Conservation (phyloP, 2,888 invertebrate species). For the Elmis aenea region DNA sequence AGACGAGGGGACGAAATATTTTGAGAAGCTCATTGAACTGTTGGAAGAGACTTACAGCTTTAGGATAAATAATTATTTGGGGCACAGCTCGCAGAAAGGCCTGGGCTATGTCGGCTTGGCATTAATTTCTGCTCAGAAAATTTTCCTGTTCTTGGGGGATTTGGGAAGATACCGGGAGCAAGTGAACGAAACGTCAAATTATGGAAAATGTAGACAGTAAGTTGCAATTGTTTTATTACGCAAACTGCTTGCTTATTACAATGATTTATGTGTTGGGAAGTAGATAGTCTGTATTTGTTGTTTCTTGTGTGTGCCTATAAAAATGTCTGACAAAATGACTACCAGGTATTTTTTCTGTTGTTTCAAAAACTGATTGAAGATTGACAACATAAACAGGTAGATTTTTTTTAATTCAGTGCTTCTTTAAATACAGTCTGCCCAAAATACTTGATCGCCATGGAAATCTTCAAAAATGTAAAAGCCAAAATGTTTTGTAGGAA, state of each 20-base stretch:
- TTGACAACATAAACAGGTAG: no score
- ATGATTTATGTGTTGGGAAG: constrained; percentile 9
- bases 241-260: neutral
- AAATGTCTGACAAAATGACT: no score
- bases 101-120: constrained; percentile 67
- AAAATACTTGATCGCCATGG: no score
- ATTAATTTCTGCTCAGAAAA: constrained; percentile 79
- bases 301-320: no score
- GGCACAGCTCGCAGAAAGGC: constrained; percentile 57
- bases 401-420: no score
- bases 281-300: no score
- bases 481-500: no score
- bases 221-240: constrained; percentile 32
- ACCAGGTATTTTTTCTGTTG: no score
- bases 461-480: no score
- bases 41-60: constrained; percentile 74
- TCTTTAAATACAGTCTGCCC: no score
- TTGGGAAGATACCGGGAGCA: constrained; percentile 86
- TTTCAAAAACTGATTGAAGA: no score
- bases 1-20: constrained; percentile 75
- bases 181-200: constrained; percentile 74
- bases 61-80: constrained; percentile 59
- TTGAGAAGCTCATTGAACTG: constrained; percentile 66
- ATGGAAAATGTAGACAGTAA: constrained; percentile 69
- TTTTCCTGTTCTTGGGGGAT: constrained; percentile 87